A percentile compares a stretch with the other conserved stretches of the same genome.
Conservation (phyloP, 1,140 invertebrate genomes). For the Meloidogyne exigua region DNA sequence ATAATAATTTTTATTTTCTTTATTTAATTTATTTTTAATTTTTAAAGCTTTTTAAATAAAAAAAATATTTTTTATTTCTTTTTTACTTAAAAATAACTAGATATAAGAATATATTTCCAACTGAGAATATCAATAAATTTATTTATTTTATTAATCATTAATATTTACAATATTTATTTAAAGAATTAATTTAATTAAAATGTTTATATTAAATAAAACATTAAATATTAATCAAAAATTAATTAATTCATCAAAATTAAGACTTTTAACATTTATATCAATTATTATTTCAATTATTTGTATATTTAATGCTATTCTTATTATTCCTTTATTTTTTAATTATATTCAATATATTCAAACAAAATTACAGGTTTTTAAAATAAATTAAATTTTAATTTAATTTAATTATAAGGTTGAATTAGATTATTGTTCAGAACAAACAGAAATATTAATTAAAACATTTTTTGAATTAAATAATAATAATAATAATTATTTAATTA, state of each 20-base stretch:
- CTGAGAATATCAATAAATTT: too few species aligned
- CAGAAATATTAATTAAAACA: constrained; percentile 5
- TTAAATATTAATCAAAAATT: too few species aligned
- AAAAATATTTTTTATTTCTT: too few species aligned
- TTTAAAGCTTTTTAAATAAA: too few species aligned
- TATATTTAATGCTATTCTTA: constrained; percentile 50
- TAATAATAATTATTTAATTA: not conserved
- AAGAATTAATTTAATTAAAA: too few species aligned
- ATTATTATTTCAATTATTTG: constrained; percentile 53
- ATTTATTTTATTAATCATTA: too few species aligned
- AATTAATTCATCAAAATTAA: constrained; percentile 9
- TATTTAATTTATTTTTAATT: too few species aligned
- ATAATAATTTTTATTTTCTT: too few species aligned
- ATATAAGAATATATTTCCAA: too few species aligned
- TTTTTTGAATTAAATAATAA: not conserved
- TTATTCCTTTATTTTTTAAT: constrained; percentile 56
- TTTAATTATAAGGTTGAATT: constrained; percentile 8
- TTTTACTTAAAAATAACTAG: too few species aligned
- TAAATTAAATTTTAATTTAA: not conserved
- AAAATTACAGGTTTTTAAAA: constrained; percentile 44
- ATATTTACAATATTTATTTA: too few species aligned
- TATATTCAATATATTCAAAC: constrained; percentile 58
- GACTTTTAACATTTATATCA: constrained; percentile 47
- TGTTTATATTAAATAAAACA: too few species aligned
- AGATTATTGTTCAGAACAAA: constrained; percentile 22